These are phyloP conservation scores for Pharmacophagus antenor DNA, from an alignment of 2,888 invertebrate genomes.

Conservation along the genomic window DNA sequence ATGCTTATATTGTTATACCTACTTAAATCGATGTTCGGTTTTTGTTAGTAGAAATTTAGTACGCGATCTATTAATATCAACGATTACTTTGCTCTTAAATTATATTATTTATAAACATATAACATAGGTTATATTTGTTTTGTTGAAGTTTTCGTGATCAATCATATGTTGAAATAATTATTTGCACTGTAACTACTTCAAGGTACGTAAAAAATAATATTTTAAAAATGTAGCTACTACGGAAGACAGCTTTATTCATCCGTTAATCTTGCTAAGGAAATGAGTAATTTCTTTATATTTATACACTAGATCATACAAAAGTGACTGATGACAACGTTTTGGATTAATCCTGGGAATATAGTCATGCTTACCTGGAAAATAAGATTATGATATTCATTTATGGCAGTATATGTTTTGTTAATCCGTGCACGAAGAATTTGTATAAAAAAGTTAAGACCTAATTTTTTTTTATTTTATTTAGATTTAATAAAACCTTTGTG, in stretches of 20 bases:
- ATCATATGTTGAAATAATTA: neutral
- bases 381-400: neutral
- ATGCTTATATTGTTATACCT: no score
- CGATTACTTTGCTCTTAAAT: neutral
- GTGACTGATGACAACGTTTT: neutral
- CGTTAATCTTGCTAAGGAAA: conserved; percentile 9
- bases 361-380: conserved; percentile 7
- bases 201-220: neutral
- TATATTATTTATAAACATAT: neutral
- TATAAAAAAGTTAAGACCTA: no score
- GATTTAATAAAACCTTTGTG: no score
- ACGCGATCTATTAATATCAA: no score
- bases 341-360: neutral
- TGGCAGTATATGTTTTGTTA: neutral
- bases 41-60: no score
- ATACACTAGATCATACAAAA: neutral
- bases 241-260: neutral
- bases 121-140: no score
- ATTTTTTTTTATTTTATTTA: no score
- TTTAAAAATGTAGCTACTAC: neutral
- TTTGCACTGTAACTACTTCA: neutral
- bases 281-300: conserved; percentile 8
- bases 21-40: no score
- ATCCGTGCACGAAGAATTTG: no score
- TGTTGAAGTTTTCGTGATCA: no score